Base-by-base conservation (phyloP, 2,797 vertebrate genomes). In the Cacajao melanocephalus region DNA sequence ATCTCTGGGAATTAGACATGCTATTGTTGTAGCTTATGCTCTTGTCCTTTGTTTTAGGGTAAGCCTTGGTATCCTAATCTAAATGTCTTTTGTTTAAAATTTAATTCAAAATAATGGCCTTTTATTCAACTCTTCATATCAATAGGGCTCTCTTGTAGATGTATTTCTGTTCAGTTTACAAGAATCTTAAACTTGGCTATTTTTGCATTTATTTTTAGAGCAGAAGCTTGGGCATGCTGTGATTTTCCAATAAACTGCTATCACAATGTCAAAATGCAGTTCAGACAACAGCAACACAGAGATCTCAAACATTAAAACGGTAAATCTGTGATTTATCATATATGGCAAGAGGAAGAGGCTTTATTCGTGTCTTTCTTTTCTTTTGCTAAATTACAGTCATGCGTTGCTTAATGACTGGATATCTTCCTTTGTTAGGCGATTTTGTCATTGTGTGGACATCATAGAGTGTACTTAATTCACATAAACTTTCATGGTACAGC, bases 241-340 rank as follows among this genome's bases (percentile, higher is more conserved):
- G 98, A 98, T 98, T 99, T 98, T 96, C 98, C 98, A 98, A 94
- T 98, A 97, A 98, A 94, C 97, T 96, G 98, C 98, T 99, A 98
- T 98, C 98, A 99, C 99, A 99, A 99, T 99, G 99, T 99, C 99
- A 99, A 99, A 99, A 99, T 99, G 99, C 99, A 98, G 97, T 98
- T 98, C 89, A 95, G 96, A 98, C 98, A 98, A 97, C 98, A 97
- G 98, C 98, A 98, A 96, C 97, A 97, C 97, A 98, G 98, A 98
- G 98, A 95, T 98, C 98, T 98, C 96, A 75, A 98, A 99, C 97
- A 98, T 98, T 98, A 98, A 99, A 98, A 98, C 98, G 99, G 99
- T 99, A 98, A 99, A 99, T 98, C 84, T 55, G 44, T 78, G 90
- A 39, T 61, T 83, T 70, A 20, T 64, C 84, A 13, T 78, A 1